A percentile compares a stretch with the other conserved stretches of the same genome.
phyloP scores from a whole-genome alignment of 2,797 vertebrate genomes.

The Rhinichthys osculus region DNA sequence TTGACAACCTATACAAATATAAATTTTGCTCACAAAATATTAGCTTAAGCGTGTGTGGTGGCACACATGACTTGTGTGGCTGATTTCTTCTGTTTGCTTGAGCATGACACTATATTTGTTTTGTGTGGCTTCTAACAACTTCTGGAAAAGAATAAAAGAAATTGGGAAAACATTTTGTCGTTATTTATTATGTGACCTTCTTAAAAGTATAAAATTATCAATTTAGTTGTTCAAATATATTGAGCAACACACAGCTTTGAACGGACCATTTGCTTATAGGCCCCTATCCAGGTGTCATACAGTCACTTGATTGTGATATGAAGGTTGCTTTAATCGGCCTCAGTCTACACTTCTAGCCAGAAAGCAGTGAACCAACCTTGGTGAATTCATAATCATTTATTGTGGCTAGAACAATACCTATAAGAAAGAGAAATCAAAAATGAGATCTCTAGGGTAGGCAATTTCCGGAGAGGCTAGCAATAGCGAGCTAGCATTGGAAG shows the following conservation, averaged over 20 bases:
- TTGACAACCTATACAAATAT: constrained; percentile 20
- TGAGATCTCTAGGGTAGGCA: no score
- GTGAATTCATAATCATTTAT: not conserved
- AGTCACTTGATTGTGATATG: not conserved
- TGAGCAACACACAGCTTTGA: not conserved
- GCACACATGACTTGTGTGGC: not conserved
- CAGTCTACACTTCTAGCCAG: not conserved
- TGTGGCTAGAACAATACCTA: not conserved
- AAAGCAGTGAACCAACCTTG: not conserved
- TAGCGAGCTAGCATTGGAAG: no score
- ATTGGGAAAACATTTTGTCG: not conserved
- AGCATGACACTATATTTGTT: constrained; percentile 1
- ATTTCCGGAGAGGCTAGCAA: no score
- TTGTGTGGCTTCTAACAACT: not conserved
- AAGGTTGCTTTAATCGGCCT: not conserved
- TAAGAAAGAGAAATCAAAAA: not conserved
- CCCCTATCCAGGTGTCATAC: no score
- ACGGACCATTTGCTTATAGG: not conserved
- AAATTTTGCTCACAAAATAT: not conserved
- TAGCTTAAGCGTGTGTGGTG: not conserved
- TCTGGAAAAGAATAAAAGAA: not conserved
- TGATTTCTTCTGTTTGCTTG: not conserved
- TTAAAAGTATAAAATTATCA: not conserved
- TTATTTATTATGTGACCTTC: constrained; percentile 19
- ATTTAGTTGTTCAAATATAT: not conserved